phyloP scores from a whole-genome alignment of 2,888 invertebrate genomes.

The Seira musarum region DNA sequence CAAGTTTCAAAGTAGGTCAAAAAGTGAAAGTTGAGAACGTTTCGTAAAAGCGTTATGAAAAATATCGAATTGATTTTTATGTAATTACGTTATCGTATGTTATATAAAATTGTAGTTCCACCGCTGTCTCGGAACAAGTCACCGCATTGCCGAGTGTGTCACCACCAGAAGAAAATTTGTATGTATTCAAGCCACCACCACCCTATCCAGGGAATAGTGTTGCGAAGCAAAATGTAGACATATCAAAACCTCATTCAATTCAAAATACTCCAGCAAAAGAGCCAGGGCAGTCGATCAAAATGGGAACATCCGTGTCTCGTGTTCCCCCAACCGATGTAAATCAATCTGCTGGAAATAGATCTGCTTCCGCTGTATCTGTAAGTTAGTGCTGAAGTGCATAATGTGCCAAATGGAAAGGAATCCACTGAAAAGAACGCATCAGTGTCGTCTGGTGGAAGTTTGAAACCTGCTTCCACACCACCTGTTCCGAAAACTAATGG shows the following conservation, averaged over 20 bases:
- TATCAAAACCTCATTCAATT: slow-evolving; percentile 73
- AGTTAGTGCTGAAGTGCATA: slow-evolving; percentile 64
- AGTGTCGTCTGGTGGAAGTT: slow-evolving; percentile 1
- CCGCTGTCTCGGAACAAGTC: slow-evolving; percentile 9
- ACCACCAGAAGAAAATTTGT: slow-evolving; percentile 72
- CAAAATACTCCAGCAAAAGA: slow-evolving; percentile 23
- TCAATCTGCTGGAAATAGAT: slow-evolving; percentile 23
- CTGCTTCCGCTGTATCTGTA: slow-evolving; percentile 55
- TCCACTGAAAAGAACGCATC: no score
- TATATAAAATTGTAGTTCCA: slow-evolving; percentile 10
- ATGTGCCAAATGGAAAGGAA: slow-evolving; percentile 38
- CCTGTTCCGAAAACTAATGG: slow-evolving; percentile 52
- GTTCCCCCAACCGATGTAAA: slow-evolving; percentile 33
- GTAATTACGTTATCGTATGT: no score
- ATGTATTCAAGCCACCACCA: slow-evolving; percentile 87
- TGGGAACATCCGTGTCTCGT: slow-evolving; percentile 46
- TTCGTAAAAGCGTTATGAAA: background rate
- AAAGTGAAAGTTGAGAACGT: background rate
- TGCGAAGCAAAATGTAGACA: slow-evolving; percentile 78
- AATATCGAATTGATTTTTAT: slow-evolving; percentile 13
- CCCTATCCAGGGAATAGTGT: slow-evolving; percentile 85
- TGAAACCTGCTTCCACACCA: slow-evolving; percentile 6
- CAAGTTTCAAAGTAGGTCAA: slow-evolving; percentile 41
- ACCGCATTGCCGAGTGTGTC: slow-evolving; percentile 32
- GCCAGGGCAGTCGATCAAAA: slow-evolving; percentile 42